Evolutionary conservation across 2,113 vertebrate genomes (phyloP).

Genomic region (Pseudolaguvia tuberculata): DNA sequence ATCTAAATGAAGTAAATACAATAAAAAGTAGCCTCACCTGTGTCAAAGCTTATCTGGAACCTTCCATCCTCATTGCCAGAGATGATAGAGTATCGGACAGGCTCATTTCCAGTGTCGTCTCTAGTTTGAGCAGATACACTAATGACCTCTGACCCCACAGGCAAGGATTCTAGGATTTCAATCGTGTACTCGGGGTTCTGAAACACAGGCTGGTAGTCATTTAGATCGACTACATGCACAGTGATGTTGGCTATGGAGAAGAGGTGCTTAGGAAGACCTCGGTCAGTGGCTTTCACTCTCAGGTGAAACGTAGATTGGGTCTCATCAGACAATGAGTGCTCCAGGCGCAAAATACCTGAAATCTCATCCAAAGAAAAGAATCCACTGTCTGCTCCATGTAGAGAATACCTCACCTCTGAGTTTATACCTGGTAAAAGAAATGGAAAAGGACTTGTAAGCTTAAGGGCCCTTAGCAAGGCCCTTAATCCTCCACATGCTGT

Average conservation of each 20-base stretch:
- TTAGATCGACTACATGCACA: conserved; percentile 81
- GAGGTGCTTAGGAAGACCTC: conserved; percentile 76
- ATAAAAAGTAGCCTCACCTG: conserved; percentile 68
- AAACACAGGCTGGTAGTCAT: conserved; percentile 86
- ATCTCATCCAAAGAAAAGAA: conserved; percentile 88
- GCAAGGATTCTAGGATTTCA: conserved; percentile 75
- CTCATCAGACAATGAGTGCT: conserved; percentile 74
- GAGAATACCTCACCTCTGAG: conserved; percentile 83
- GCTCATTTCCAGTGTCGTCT: conserved; percentile 64
- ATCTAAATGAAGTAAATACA: background rate
- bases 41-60: conserved; percentile 76
- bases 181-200: conserved; percentile 75
- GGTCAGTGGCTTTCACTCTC: conserved; percentile 83
- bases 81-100: conserved; percentile 74
- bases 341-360: conserved; percentile 85
- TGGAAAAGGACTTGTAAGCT: too few relatives aligned
- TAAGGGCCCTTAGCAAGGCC: too few relatives aligned
- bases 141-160: conserved; percentile 75
- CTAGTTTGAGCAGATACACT: conserved; percentile 72
- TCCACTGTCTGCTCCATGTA: conserved; percentile 74
- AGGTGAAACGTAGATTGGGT: conserved; percentile 74
- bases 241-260: conserved; percentile 77
- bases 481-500: too few relatives aligned
- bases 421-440: conserved; percentile 74
- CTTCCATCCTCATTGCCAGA: conserved; percentile 80